Conservation (phyloP, 1,140 invertebrate species). For the Drosophila miranda region DNA sequence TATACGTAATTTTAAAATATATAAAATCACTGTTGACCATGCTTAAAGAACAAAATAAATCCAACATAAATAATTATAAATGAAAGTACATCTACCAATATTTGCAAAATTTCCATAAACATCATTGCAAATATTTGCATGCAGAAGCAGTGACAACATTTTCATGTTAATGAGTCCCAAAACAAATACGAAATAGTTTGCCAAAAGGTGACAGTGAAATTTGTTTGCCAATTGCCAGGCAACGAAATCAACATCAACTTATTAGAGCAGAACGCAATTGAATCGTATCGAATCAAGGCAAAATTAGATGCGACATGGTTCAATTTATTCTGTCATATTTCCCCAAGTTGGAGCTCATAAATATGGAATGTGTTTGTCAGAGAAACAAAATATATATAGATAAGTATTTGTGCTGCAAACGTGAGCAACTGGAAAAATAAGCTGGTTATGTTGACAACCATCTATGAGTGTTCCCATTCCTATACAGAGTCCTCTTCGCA, state of each 20-base stretch:
- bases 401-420: conserved; percentile 16
- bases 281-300: too few species aligned
- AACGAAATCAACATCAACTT: not conserved
- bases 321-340: conserved; percentile 7
- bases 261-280: not conserved
- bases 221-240: conserved; percentile 7
- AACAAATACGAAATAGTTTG: conserved; percentile 19
- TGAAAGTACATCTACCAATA: too few species aligned
- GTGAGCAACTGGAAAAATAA: not conserved
- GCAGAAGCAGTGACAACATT: not conserved
- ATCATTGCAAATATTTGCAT: not conserved
- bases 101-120: not conserved
- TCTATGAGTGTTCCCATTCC: not conserved
- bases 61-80: not conserved
- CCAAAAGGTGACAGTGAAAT: not conserved
- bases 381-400: not conserved
- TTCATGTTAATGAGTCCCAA: conserved; percentile 8
- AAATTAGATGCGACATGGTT: conserved; percentile 9
- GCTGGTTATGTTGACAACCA: too few species aligned
- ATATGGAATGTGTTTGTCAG: conserved; percentile 9
- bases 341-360: conserved; percentile 22
- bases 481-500: conserved; percentile 8
- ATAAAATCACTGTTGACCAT: conserved; percentile 27
- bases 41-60: not conserved
- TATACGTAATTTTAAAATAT: conserved; percentile 52